Percentiles rank a stretch among this genome's conserved stretches.
These are phyloP conservation scores for Chamaea fasciata DNA, from an alignment of 2,113 vertebrate species.

Conservation along the genomic window DNA sequence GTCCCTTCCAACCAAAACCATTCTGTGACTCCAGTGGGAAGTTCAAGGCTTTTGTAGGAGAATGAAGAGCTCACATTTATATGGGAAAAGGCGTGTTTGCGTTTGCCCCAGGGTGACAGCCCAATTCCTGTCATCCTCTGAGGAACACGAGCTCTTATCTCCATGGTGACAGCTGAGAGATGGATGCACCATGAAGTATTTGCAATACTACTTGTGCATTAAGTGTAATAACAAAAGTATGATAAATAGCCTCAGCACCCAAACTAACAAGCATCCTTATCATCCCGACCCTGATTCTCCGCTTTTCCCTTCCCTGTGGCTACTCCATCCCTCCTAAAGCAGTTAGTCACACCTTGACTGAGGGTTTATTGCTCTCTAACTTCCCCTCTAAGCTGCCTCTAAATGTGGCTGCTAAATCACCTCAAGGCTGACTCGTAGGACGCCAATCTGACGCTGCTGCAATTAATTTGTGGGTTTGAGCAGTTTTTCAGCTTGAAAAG, in stretches of 20 bases:
- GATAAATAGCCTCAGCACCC: background rate
- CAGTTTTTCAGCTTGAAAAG: background rate
- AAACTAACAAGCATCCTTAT: background rate
- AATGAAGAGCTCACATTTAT: background rate
- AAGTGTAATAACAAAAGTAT: background rate
- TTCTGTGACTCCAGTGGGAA: background rate
- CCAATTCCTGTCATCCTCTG: background rate
- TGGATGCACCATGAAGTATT: background rate
- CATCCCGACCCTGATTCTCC: background rate
- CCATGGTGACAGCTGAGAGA: background rate
- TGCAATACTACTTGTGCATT: background rate
- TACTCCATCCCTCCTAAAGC: background rate
- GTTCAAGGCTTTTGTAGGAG: fast-evolving
- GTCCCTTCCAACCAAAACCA: background rate
- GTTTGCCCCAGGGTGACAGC: background rate
- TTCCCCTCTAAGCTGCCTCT: background rate
- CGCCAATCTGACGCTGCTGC: background rate
- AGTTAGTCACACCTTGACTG: background rate
- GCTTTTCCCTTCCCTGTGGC: background rate
- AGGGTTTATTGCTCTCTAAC: background rate
- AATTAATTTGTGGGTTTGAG: background rate
- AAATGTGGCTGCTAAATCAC: background rate
- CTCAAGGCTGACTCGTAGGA: background rate
- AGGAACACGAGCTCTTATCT: background rate
- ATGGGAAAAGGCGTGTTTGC: background rate